Conservation (phyloP, 2,113 vertebrate genomes). For the Rhagologus leucostigma region DNA sequence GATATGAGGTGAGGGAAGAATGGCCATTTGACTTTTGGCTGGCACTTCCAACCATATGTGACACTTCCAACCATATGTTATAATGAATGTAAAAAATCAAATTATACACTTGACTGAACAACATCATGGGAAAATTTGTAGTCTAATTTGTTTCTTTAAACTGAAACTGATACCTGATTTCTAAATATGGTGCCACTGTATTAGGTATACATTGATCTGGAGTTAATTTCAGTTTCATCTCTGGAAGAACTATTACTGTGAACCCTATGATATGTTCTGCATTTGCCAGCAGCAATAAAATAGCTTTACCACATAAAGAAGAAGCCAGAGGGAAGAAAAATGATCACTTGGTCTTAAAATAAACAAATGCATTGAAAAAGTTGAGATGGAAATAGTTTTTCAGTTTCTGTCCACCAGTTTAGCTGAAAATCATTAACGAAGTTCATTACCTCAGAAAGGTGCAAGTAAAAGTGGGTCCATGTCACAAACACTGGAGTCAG, state of each 20-base stretch:
- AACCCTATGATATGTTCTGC: not conserved
- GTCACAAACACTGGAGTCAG: not conserved
- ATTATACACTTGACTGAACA: slow-evolving; percentile 20
- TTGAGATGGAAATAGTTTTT: not conserved
- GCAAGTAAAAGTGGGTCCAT: not conserved
- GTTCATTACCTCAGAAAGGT: not conserved
- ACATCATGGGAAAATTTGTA: not conserved
- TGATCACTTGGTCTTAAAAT: not conserved
- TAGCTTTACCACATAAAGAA: not conserved
- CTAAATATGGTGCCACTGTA: not conserved
- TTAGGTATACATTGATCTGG: not conserved
- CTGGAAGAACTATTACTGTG: not conserved
- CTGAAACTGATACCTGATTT: not conserved
- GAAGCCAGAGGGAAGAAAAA: not conserved
- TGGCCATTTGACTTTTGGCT: slow-evolving; percentile 27
- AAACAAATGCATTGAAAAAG: not conserved
- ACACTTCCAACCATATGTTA: not conserved
- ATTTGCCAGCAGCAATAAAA: not conserved
- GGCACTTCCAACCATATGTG: not conserved
- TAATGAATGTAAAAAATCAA: not conserved
- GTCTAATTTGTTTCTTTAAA: not conserved
- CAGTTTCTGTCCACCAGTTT: not conserved
- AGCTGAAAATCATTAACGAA: not conserved
- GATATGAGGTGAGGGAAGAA: not conserved
- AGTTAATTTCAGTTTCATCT: not conserved